Evolutionary conservation across 2,113 vertebrate genomes (phyloP).

Genomic region (Periophthalmus modestus): DNA sequence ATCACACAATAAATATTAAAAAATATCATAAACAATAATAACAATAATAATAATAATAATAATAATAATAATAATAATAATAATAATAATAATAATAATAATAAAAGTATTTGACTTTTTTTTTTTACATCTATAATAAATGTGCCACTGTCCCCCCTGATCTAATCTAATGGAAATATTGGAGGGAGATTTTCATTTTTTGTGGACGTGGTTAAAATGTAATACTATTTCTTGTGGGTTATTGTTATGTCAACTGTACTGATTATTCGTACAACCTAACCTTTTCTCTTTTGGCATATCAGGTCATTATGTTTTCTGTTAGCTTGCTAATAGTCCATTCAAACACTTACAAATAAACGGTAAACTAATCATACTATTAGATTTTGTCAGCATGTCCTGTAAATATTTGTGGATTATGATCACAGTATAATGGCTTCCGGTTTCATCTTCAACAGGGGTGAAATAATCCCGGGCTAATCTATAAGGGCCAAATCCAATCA

Average conservation of each 20-base stretch:
- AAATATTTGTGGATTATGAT: conserved; percentile 55
- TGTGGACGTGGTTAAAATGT: not conserved
- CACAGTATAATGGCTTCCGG: conserved; percentile 56
- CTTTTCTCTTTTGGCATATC: not conserved
- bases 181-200: not conserved
- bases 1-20: too few relatives aligned
- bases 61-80: too few relatives aligned
- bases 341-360: not conserved
- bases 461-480: conserved; percentile 68
- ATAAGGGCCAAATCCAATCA: conserved; percentile 64
- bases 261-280: too few relatives aligned
- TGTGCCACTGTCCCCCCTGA: too few relatives aligned
- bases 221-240: not conserved
- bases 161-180: not conserved
- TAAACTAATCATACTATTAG: conserved; percentile 16
- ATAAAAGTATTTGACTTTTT: too few relatives aligned
- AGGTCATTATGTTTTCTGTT: not conserved
- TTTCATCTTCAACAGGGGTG: conserved; percentile 59
- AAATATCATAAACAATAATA: too few relatives aligned
- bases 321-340: not conserved
- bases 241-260: not conserved
- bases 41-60: too few relatives aligned
- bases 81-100: too few relatives aligned
- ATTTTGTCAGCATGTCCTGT: conserved; percentile 31
- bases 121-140: too few relatives aligned